These are phyloP conservation scores for Coptodon rendalli DNA, from an alignment of 2,113 vertebrate species.

Conservation along the genomic window DNA sequence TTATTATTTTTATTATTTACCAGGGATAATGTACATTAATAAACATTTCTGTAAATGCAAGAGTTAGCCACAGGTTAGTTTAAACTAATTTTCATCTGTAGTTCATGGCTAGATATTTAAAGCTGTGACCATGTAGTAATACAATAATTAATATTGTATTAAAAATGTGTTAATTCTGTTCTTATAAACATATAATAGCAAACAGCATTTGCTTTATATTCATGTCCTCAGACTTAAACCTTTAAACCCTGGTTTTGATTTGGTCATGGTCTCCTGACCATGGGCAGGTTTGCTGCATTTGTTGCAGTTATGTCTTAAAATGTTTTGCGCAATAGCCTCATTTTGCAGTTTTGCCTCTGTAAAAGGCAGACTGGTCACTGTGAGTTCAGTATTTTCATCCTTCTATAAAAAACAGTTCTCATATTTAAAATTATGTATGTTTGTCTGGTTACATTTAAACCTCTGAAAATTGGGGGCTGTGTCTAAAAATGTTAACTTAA, in stretches of 20 bases:
- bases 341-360: neutral
- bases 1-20: too few species aligned
- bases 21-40: rapidly evolving
- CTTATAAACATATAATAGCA: neutral
- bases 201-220: neutral
- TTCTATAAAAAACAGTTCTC: neutral
- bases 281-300: rapidly evolving
- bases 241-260: neutral
- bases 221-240: neutral
- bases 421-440: neutral
- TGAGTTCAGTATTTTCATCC: neutral
- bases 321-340: rapidly evolving
- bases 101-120: neutral
- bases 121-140: neutral
- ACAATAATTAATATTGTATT: neutral
- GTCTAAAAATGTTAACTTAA: neutral
- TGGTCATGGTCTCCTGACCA: neutral
- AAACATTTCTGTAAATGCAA: neutral
- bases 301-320: neutral
- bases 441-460: neutral
- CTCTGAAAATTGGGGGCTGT: neutral
- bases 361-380: neutral
- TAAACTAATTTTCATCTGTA: neutral
- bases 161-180: neutral
- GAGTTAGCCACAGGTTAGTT: neutral